Evolutionary conservation across 1,140 invertebrate species (phyloP), one percentile per base, ranked within the genome.

Genomic region (Bombus difficillimus): DNA sequence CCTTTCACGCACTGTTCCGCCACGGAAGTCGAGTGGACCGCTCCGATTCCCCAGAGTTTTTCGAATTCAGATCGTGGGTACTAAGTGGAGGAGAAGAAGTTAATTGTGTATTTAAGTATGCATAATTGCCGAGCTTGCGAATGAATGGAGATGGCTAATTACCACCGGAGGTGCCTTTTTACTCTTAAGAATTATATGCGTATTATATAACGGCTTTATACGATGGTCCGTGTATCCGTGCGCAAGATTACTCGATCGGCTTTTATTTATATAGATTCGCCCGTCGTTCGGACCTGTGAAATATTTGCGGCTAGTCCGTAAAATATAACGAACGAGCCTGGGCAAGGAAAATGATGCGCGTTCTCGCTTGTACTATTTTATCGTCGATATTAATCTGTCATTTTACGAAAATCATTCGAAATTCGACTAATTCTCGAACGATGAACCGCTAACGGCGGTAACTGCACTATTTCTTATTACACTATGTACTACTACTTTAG

Each of bases 101-200:
- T 83, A 83, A 83, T 83, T 83, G 81, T 83, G 81, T 83, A 83
- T 83, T 83, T 83, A 83, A 83, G 81, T 83, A 83, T 83, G 81
- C 81, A 78, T 83, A 83, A 83, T 83, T 83, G 81, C 74, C 81
- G 81, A 41, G 62, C 43, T 47, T 10, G 73, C 62, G 57, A 18
- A 43, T 83, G 81, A 83, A 83, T 83, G 74, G 72, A 64, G 81
- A 83, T 83, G 66, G 81, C 81, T 83, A 83, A 83, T 83, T 83
- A 83, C 74, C 81, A 75, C 37, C 81, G 32, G 41, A 18, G 59
- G 43, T 32, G 81, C 39, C n/a, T 32, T 78, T 83, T 69, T 69
- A 57, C 74, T 69, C 74, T 34, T 32, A 69, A 57, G 74, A 83
- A 83, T 83, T 83, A 78, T 83, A 69, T 59, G 62, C 28, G 41